phyloP scores from a whole-genome alignment of 2,888 invertebrate genomes.

The Philereme transversata region DNA sequence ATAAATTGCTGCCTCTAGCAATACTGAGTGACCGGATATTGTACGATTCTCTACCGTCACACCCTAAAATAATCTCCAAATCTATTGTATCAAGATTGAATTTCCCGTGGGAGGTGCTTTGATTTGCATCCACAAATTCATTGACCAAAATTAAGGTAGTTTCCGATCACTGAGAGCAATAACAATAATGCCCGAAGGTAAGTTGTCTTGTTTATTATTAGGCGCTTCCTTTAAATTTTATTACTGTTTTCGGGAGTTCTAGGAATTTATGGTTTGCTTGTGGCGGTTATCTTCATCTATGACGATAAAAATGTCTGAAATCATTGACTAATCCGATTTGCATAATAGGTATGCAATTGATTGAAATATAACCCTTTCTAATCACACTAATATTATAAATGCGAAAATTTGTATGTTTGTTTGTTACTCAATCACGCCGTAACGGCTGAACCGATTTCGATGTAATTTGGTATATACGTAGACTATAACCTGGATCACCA shows the following conservation, averaged over 20 bases:
- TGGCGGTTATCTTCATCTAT: slow-evolving; percentile 23
- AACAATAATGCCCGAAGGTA: slow-evolving; percentile 67
- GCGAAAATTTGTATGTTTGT: too few relatives aligned
- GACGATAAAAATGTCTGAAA: slow-evolving; percentile 14
- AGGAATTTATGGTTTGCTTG: slow-evolving; percentile 32
- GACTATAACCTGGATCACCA: too few relatives aligned
- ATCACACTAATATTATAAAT: too few relatives aligned
- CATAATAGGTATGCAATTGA: too few relatives aligned
- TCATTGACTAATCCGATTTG: too few relatives aligned
- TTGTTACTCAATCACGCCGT: too few relatives aligned
- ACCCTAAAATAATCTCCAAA: slow-evolving; percentile 37
- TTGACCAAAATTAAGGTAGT: slow-evolving; percentile 79
- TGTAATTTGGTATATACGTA: too few relatives aligned
- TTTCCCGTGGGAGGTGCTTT: slow-evolving; percentile 33
- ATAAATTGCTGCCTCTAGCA: slow-evolving; percentile 76
- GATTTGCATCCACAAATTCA: slow-evolving; percentile 78
- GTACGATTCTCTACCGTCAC: slow-evolving; percentile 42
- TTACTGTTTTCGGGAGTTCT: slow-evolving; percentile 41
- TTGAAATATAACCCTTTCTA: too few relatives aligned
- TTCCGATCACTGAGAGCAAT: slow-evolving; percentile 74
- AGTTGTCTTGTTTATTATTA: slow-evolving; percentile 63
- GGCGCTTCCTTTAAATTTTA: slow-evolving; percentile 62
- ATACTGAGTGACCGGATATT: slow-evolving; percentile 75
- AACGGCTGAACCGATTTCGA: too few relatives aligned
- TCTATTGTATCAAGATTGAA: slow-evolving; percentile 33